Percentiles rank a stretch among this genome's conserved stretches.
Evolutionary conservation across 2,888 invertebrate species (phyloP).

Genomic region (Antheraea assamensis): DNA sequence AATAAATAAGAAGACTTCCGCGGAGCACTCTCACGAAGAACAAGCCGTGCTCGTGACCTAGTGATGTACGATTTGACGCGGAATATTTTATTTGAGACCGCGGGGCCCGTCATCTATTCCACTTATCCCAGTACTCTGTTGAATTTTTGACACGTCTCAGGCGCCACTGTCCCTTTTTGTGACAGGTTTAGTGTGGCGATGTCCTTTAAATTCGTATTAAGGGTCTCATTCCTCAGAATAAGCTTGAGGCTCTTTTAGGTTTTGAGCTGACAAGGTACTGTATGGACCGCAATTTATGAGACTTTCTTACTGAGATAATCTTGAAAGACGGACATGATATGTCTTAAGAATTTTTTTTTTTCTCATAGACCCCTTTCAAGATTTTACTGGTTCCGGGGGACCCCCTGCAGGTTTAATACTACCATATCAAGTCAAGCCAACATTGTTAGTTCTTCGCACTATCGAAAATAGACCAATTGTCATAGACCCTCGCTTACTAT

Average conservation of each 20-base stretch:
- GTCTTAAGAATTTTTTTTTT: neutral
- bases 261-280: slow-evolving; percentile 3
- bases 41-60: slow-evolving; percentile 73
- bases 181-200: slow-evolving; percentile 70
- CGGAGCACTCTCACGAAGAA: slow-evolving; percentile 73
- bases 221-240: slow-evolving; percentile 50
- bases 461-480: too few species aligned
- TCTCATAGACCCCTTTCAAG: too few species aligned
- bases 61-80: slow-evolving; percentile 81
- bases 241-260: slow-evolving; percentile 18
- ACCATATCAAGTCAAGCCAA: too few species aligned
- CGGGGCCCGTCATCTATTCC: slow-evolving; percentile 76
- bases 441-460: too few species aligned
- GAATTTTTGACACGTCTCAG: slow-evolving; percentile 79
- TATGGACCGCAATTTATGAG: neutral
- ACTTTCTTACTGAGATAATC: slow-evolving; percentile 22
- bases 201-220: slow-evolving; percentile 73
- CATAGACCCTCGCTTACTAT: too few species aligned
- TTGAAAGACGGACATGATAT: slow-evolving; percentile 25
- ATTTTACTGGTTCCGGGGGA: too few species aligned
- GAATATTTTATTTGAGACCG: slow-evolving; percentile 77
- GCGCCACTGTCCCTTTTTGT: slow-evolving; percentile 70
- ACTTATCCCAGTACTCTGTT: slow-evolving; percentile 77
- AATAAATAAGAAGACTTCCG: slow-evolving; percentile 79
- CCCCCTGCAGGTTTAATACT: too few species aligned